Evolutionary conservation across 2,113 vertebrate genomes (phyloP).

Genomic region (Tetrax tetrax): DNA sequence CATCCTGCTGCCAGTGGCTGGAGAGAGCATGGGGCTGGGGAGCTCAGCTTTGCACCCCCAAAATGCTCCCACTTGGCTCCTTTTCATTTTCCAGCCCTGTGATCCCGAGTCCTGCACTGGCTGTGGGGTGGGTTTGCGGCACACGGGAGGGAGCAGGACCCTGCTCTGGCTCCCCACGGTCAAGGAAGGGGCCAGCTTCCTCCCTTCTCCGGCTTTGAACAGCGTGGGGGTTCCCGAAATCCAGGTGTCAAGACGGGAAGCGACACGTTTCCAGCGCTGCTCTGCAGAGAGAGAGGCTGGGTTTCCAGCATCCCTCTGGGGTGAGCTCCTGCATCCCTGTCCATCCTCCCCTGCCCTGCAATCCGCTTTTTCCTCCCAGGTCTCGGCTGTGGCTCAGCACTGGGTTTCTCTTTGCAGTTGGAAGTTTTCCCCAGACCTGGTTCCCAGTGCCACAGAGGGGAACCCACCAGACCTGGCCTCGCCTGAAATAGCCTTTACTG

Average conservation of each 20-base stretch:
- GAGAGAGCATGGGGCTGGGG: neutral
- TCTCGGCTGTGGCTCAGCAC: rapidly evolving
- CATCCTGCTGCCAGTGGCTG: neutral
- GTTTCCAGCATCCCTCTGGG: neutral
- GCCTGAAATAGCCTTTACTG: neutral
- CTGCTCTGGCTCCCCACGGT: neutral
- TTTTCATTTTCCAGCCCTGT: neutral
- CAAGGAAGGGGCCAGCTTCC: neutral
- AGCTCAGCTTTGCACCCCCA: neutral
- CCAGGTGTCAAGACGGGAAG: neutral
- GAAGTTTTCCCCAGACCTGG: neutral
- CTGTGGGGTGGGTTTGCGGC: rapidly evolving
- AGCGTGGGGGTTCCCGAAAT: neutral
- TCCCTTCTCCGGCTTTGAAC: neutral
- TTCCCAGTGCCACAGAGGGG: rapidly evolving
- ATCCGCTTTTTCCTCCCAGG: rapidly evolving
- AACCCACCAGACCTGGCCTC: neutral
- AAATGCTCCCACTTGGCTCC: neutral
- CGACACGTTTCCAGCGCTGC: rapidly evolving
- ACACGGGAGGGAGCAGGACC: neutral
- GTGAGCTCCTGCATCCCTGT: rapidly evolving
- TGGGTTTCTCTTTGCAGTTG: neutral
- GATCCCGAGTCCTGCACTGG: rapidly evolving
- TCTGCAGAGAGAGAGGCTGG: neutral
- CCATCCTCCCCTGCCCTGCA: neutral